Conservation (phyloP, 2,888 invertebrate genomes). For the Adelognathus sp. region DNA sequence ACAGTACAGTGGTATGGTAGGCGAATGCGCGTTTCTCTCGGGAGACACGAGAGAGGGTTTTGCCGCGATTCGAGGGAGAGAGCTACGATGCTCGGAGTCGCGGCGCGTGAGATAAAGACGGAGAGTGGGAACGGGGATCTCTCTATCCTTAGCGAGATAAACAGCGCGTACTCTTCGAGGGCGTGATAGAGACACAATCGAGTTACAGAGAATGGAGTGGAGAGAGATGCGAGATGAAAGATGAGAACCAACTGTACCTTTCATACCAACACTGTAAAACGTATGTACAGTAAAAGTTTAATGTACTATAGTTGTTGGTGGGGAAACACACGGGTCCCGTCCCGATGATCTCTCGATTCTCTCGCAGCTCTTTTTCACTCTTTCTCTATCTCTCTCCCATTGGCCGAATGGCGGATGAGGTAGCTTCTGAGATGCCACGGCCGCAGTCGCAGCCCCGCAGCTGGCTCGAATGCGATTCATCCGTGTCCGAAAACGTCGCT, state of each 20-base stretch:
- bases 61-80: slow-evolving; percentile 27
- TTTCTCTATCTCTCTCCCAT: slow-evolving; percentile 57
- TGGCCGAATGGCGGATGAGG: slow-evolving; percentile 73
- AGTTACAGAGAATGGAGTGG: slow-evolving; percentile 51
- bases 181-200: slow-evolving; percentile 39
- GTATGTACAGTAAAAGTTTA: slow-evolving; percentile 17
- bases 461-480: slow-evolving; percentile 68
- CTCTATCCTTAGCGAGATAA: slow-evolving; percentile 48
- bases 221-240: slow-evolving; percentile 33
- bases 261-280: slow-evolving; percentile 20
- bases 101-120: slow-evolving; percentile 7
- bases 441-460: slow-evolving; percentile 70
- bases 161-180: slow-evolving; percentile 40
- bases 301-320: slow-evolving; percentile 52
- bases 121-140: slow-evolving; percentile 29
- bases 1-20: background rate
- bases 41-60: slow-evolving; percentile 2
- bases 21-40: slow-evolving; percentile 42
- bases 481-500: slow-evolving; percentile 48
- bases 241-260: slow-evolving; percentile 36
- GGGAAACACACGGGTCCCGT: slow-evolving; percentile 53
- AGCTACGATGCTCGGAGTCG: slow-evolving; percentile 22
- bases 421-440: slow-evolving; percentile 66
- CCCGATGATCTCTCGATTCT: slow-evolving; percentile 75
- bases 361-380: slow-evolving; percentile 53